Base-by-base conservation (phyloP, 2,113 vertebrate genomes). In the Psittacara wagleri region DNA sequence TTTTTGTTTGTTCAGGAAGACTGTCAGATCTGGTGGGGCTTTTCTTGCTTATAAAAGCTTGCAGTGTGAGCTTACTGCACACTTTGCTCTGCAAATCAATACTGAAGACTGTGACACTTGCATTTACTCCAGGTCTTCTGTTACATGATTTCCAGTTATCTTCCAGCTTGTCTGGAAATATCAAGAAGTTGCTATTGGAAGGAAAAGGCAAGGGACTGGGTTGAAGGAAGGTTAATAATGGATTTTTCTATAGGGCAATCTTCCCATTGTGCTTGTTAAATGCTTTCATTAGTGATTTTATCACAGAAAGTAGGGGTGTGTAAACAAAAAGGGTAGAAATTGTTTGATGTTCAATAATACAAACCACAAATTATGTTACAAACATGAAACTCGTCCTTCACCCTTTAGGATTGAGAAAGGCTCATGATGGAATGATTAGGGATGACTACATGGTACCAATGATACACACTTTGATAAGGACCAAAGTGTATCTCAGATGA, bases 211-310 rank as follows among this genome's bases (percentile, higher is more conserved):
- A 85, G 49, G 8, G 15, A 9, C 35, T 11, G n/a, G 22, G 23
- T 49, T 41, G 31, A 82, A 86, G 69, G 25, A 89, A 69, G 52
- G 52, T 52, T 69, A 73, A 67, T 70, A 90, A 66, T 39, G 33
- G 52, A 57, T 31, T 82, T 59, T 81, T 72, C 66, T 78, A 68
- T 31, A 18, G 59, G n/a, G 25, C 25, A 79, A 3, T 87, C 66
- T 89, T 85, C 67, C 67, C 67, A 28, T 41, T 57, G 61, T 8
- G 17, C 57, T 79, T 87, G 49, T 76, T 91, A 94, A 95, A 92
- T 49, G 28, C 35, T 85, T 89, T 76, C 57, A 62, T 66, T 87
- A 74, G 57, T 17, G 86, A 91, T 67, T 85, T 95, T 96, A 89
- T 86, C 81, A 55, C 31, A 88, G 75, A 83, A 86, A 92, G 49